phyloP scores from a whole-genome alignment of 1,140 invertebrate species.

The Cotesia vestalis region DNA sequence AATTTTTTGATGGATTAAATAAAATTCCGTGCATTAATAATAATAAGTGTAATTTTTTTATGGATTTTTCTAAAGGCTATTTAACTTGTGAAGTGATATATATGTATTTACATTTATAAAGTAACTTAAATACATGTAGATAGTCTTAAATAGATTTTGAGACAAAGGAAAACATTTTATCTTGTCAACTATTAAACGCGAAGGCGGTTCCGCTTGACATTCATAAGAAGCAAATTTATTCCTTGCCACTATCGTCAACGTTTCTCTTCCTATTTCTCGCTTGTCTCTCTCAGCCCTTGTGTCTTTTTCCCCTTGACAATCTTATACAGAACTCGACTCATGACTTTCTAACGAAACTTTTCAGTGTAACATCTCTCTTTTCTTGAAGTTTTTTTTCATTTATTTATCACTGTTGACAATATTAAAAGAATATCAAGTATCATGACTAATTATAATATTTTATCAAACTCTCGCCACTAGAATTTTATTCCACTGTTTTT shows the following conservation, averaged over 20 bases:
- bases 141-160: slow-evolving; percentile 33
- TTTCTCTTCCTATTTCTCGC: slow-evolving; percentile 23
- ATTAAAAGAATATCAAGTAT: too few species aligned
- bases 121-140: slow-evolving; percentile 11
- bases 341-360: slow-evolving; percentile 24
- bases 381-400: not conserved
- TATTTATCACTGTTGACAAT: too few species aligned
- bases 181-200: slow-evolving; percentile 37
- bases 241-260: slow-evolving; percentile 31
- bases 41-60: too few species aligned
- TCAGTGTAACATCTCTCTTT: not conserved
- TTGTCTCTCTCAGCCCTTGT: slow-evolving; percentile 20
- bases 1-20: too few species aligned
- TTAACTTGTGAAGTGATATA: too few species aligned
- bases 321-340: slow-evolving; percentile 25
- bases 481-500: too few species aligned
- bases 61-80: too few species aligned
- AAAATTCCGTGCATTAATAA: too few species aligned
- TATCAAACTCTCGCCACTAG: too few species aligned
- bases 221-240: slow-evolving; percentile 43
- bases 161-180: slow-evolving; percentile 40
- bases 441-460: not conserved
- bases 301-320: slow-evolving; percentile 21
- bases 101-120: too few species aligned
- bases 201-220: slow-evolving; percentile 36